Conservation (phyloP, 2,888 invertebrate genomes). For the Diaperis boleti region DNA sequence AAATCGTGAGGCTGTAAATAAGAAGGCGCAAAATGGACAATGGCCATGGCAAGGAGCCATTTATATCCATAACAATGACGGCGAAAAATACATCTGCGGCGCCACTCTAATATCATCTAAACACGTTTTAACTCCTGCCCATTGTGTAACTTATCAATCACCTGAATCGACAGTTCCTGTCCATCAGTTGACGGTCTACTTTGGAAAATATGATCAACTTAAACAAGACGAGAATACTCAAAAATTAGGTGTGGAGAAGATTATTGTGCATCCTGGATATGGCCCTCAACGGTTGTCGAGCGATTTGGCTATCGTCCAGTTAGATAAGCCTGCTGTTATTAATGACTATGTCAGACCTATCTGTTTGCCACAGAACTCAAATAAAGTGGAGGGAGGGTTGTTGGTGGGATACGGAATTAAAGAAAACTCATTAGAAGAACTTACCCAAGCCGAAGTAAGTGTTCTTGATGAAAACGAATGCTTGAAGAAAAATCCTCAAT, state of each 20-base stretch:
- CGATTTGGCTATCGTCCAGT: constrained; percentile 69
- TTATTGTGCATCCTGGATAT: constrained; percentile 69
- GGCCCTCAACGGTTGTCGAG: constrained; percentile 67
- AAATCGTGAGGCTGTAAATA: constrained; percentile 4
- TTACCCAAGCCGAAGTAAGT: constrained; percentile 41
- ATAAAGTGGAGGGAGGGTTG: constrained; percentile 29
- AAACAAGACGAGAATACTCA: constrained; percentile 28
- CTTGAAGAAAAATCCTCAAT: constrained; percentile 7
- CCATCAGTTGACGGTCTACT: constrained; percentile 37
- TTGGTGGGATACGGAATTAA: constrained; percentile 47
- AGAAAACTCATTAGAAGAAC: constrained; percentile 28
- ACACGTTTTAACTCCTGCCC: constrained; percentile 51
- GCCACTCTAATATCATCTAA: constrained; percentile 48
- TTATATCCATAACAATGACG: constrained; percentile 36
- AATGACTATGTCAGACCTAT: constrained; percentile 69
- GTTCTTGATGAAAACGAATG: constrained; percentile 44
- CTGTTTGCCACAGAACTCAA: constrained; percentile 62
- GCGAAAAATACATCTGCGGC: constrained; percentile 45
- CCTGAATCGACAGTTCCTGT: constrained; percentile 39
- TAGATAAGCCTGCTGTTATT: constrained; percentile 66
- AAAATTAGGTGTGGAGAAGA: constrained; percentile 62
- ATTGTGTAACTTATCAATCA: constrained; percentile 52
- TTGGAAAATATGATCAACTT: constrained; percentile 38
- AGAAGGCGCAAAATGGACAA: constrained; percentile 25
- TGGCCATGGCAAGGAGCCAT: constrained; percentile 49